phyloP scores from a whole-genome alignment of 2,888 invertebrate genomes.

The Harpalus rufipes region DNA sequence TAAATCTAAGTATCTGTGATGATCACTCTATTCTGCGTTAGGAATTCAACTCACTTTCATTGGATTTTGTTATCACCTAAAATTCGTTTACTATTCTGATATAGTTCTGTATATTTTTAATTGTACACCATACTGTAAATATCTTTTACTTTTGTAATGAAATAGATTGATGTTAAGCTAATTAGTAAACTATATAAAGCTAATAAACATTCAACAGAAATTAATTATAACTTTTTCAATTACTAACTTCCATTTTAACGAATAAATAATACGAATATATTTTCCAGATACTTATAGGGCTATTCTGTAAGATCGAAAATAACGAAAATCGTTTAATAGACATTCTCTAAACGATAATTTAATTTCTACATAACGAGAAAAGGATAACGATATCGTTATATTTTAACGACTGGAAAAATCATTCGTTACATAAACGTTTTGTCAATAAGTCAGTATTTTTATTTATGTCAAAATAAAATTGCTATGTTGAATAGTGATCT shows the following conservation, averaged over 20 bases:
- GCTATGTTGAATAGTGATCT: no score
- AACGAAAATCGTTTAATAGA: no score
- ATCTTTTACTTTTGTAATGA: constrained; percentile 76
- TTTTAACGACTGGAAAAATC: no score
- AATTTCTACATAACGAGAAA: no score
- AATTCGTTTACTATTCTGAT: constrained; percentile 54
- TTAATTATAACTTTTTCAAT: background rate
- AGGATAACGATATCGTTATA: no score
- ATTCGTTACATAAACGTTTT: no score
- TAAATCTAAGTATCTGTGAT: constrained; percentile 76
- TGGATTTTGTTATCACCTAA: constrained; percentile 68
- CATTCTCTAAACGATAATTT: no score
- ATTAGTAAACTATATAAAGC: constrained; percentile 64
- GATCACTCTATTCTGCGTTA: constrained; percentile 74
- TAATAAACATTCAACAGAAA: constrained; percentile 63
- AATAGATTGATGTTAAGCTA: constrained; percentile 67
- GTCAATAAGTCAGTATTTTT: no score
- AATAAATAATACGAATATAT: background rate
- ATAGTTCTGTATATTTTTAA: constrained; percentile 68
- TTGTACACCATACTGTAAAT: constrained; percentile 72
- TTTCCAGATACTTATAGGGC: no score
- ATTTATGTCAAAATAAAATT: no score
- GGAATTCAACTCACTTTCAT: constrained; percentile 71
- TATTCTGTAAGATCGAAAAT: no score
- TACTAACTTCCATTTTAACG: constrained; percentile 6